Evolutionary conservation across 53 echinoderm and acorn worm species (phyloP).

Genomic region (Paracentrotus lividus): DNA sequence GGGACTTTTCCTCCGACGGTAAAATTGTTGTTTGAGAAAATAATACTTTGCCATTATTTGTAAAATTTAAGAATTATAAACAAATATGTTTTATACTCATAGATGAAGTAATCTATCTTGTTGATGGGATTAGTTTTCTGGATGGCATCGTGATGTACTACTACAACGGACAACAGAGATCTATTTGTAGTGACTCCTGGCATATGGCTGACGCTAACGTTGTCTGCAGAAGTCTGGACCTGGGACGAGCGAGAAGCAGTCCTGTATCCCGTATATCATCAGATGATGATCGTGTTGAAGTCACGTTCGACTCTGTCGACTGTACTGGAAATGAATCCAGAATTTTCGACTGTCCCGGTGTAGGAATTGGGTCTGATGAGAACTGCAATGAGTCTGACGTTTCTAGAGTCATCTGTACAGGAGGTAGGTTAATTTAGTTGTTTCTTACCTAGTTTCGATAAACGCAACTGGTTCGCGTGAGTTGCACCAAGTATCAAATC

Average conservation of each 20-base stretch:
- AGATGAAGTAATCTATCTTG: background rate
- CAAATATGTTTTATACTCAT: background rate
- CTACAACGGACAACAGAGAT: slow-evolving; percentile 27
- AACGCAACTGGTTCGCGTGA: too few species aligned
- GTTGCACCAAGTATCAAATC: too few species aligned
- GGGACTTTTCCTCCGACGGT: too few species aligned
- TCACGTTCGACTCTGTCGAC: background rate
- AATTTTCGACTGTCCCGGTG: slow-evolving; percentile 16
- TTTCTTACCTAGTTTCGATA: too few species aligned
- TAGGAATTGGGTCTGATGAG: background rate
- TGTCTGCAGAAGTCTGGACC: slow-evolving; percentile 19
- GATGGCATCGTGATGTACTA: background rate
- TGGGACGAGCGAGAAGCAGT: background rate
- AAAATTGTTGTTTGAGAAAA: too few species aligned
- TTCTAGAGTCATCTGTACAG: background rate
- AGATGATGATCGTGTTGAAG: background rate
- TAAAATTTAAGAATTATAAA: too few species aligned
- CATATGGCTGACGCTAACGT: background rate
- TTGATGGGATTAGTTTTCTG: background rate
- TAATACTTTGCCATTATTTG: too few species aligned
- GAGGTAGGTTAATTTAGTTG: too few species aligned
- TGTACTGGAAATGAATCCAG: slow-evolving; percentile 7
- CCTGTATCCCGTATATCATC: background rate
- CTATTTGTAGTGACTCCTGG: background rate
- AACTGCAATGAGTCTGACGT: background rate